Conservation (phyloP, 2,113 vertebrate species). For the Ascaphus truei region DNA sequence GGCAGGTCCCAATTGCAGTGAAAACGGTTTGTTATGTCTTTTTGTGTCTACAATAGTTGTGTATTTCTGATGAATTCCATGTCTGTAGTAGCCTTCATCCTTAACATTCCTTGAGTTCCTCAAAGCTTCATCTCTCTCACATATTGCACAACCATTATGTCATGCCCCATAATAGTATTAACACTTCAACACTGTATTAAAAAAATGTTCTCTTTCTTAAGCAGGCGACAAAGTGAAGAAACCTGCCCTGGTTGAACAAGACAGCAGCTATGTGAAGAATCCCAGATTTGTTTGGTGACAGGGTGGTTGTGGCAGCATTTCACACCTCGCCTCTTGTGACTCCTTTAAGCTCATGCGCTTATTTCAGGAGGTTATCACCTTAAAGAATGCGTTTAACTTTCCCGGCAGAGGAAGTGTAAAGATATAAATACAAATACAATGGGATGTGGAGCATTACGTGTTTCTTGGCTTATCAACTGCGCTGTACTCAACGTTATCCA, state of each 20-base stretch:
- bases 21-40: too few relatives aligned
- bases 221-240: conserved; percentile 42
- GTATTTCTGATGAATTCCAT: too few relatives aligned
- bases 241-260: conserved; percentile 38
- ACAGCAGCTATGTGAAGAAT: conserved; percentile 46
- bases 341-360: background rate
- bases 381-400: conserved; percentile 5
- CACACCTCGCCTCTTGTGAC: background rate
- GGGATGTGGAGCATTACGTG: background rate
- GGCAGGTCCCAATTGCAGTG: too few relatives aligned
- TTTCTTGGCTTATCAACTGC: background rate
- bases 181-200: conserved; percentile 38
- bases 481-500: too few relatives aligned
- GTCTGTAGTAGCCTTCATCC: too few relatives aligned
- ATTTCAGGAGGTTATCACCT: conserved; percentile 8
- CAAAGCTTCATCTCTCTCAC: background rate
- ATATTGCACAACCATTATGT: conserved; percentile 36
- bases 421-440: background rate
- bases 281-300: conserved; percentile 31
- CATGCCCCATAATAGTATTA: conserved; percentile 31
- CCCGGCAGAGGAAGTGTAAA: background rate
- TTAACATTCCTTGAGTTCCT: background rate
- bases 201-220: conserved; percentile 40
- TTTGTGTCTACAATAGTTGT: too few relatives aligned
- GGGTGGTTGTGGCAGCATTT: conserved; percentile 16